Conservation (phyloP, 2,888 invertebrate genomes). For the Drosophila robusta region DNA sequence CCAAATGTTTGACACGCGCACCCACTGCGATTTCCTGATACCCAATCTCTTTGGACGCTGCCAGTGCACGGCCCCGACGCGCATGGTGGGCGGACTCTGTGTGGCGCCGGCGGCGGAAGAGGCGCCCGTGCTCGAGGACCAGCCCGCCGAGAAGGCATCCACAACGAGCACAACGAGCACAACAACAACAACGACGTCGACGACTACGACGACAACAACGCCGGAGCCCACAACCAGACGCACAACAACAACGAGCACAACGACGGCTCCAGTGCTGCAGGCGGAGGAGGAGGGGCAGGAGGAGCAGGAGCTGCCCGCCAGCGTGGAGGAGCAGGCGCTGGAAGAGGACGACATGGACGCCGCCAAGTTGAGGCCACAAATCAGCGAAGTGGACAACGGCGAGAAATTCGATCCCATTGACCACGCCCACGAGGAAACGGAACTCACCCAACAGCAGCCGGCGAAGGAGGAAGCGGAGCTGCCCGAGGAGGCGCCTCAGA, state of each 20-base stretch:
- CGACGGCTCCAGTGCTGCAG: conserved; percentile 5
- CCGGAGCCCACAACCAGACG: conserved; percentile 37
- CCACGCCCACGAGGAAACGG: conserved; percentile 67
- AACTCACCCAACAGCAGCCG: conserved; percentile 56
- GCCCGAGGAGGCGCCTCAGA: background rate
- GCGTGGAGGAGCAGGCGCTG: conserved; percentile 67
- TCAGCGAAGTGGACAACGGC: conserved; percentile 46
- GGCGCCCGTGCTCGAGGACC: conserved; percentile 30
- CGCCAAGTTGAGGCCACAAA: conserved; percentile 48
- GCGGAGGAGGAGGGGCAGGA: conserved; percentile 62
- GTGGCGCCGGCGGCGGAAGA: conserved; percentile 80
- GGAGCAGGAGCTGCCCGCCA: conserved; percentile 59
- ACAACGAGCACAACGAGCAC: conserved; percentile 58
- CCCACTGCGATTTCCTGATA: conserved; percentile 95
- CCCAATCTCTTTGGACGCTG: conserved; percentile 95
- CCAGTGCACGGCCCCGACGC: conserved; percentile 90
- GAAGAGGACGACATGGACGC: conserved; percentile 80
- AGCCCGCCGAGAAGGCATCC: conserved; percentile 42
- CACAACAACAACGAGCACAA: conserved; percentile 41
- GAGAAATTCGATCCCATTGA: conserved; percentile 56
- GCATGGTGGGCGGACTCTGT: conserved; percentile 89
- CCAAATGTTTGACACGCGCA: conserved; percentile 92
- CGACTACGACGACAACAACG: conserved; percentile 40
- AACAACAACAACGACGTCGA: conserved; percentile 51
- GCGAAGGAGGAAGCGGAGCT: conserved; percentile 8